Conservation (phyloP, 2,113 vertebrate species). For the Cebus imitator region DNA sequence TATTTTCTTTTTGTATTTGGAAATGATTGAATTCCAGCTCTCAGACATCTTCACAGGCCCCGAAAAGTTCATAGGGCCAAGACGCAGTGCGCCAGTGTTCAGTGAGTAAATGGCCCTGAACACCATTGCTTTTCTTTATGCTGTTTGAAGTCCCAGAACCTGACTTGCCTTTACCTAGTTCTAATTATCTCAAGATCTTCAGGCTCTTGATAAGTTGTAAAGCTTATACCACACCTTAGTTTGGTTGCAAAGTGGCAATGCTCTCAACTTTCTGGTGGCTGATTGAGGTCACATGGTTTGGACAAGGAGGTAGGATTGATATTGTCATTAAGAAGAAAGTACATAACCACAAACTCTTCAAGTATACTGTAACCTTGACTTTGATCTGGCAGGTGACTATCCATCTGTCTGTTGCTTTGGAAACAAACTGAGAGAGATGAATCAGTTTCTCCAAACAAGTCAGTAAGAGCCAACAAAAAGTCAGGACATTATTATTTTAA, state of each 20-base stretch:
- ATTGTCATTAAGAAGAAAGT: not conserved
- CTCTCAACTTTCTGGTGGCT: not conserved
- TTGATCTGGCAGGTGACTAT: not conserved
- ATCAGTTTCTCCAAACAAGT: conserved; percentile 2
- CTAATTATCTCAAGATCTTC: not conserved
- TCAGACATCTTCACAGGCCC: not conserved
- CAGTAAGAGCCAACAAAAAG: not conserved
- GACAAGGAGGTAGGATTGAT: not conserved
- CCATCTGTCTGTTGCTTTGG: not conserved
- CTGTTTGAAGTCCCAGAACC: not conserved
- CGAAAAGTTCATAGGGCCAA: not conserved
- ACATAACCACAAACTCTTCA: not conserved
- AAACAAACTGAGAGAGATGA: not conserved
- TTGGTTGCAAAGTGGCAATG: not conserved
- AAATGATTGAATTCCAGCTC: not conserved
- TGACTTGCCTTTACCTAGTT: not conserved
- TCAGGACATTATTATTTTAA: conserved; percentile 25
- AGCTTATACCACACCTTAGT: not conserved
- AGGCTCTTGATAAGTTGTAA: not conserved
- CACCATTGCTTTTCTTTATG: not conserved
- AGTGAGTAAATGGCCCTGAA: not conserved
- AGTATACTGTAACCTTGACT: not conserved
- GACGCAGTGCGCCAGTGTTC: not conserved
- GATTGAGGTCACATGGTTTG: not conserved
- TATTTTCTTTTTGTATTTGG: not conserved